phyloP scores from a whole-genome alignment of 2,888 invertebrate species.

The Tortricodes alternella region DNA sequence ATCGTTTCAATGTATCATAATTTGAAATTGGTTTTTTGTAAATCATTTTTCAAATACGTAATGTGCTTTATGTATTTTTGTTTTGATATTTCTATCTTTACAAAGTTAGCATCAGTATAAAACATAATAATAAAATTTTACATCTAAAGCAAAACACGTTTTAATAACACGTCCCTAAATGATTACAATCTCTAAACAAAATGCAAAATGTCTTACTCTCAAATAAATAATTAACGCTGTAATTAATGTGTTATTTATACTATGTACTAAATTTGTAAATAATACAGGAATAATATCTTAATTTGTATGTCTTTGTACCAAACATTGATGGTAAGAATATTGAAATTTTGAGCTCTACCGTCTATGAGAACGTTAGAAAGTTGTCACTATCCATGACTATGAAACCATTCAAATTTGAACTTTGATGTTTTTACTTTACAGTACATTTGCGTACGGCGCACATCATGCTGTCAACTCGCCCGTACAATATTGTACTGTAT shows the following conservation, averaged over 20 bases:
- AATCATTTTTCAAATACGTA: conserved; percentile 16
- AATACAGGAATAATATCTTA: conserved; percentile 71
- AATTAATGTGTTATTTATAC: conserved; percentile 47
- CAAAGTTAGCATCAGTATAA: conserved; percentile 31
- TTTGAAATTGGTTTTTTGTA: conserved; percentile 1
- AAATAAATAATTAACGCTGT: conserved; percentile 72
- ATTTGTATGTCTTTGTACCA: conserved; percentile 81
- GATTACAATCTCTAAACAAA: conserved; percentile 67
- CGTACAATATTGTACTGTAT: too few species aligned
- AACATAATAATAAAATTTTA: conserved; percentile 45
- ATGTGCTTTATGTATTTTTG: conserved; percentile 34
- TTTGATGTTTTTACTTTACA: too few species aligned
- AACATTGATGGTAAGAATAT: conserved; percentile 60
- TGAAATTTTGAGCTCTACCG: conserved; percentile 55
- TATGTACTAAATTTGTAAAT: conserved; percentile 68
- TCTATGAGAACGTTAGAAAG: conserved; percentile 45
- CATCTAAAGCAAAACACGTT: conserved; percentile 58
- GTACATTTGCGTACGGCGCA: too few species aligned
- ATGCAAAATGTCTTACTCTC: conserved; percentile 69
- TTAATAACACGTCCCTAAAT: conserved; percentile 62
- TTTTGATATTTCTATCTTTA: conserved; percentile 44
- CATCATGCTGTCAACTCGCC: too few species aligned
- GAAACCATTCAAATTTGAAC: too few species aligned
- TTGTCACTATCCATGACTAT: not conserved
- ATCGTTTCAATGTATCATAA: conserved; percentile 8